A percentile compares a stretch with the other conserved stretches of the same genome.
These are phyloP conservation scores for Norana najaformis DNA, from an alignment of 2,888 invertebrate species.

Conservation along the genomic window DNA sequence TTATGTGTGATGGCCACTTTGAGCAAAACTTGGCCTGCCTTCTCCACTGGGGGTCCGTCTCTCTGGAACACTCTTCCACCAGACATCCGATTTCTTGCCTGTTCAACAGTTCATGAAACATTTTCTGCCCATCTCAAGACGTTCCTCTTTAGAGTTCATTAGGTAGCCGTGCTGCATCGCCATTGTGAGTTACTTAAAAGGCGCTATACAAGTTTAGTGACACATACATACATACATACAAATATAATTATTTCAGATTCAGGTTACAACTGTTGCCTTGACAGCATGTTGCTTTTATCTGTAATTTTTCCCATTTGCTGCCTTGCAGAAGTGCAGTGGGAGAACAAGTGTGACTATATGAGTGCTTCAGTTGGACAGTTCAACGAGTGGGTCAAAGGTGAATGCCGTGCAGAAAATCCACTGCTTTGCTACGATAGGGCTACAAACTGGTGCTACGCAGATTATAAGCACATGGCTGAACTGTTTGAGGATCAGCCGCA, in stretches of 20 bases:
- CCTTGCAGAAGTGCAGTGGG: slow-evolving; percentile 73
- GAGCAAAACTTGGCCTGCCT: too few species aligned
- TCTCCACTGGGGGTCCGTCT: too few species aligned
- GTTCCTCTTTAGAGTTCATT: too few species aligned
- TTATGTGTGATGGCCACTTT: too few species aligned
- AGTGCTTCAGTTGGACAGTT: slow-evolving; percentile 72
- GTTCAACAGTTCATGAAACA: too few species aligned
- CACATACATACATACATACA: background rate
- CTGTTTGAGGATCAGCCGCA: slow-evolving; percentile 70
- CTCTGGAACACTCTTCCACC: too few species aligned
- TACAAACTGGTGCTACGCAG: slow-evolving; percentile 78
- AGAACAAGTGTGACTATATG: slow-evolving; percentile 70
- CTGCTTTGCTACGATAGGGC: slow-evolving; percentile 48
- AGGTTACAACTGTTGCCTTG: background rate
- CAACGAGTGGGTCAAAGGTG: slow-evolving; percentile 60
- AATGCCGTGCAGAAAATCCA: slow-evolving; percentile 46
- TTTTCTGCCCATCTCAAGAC: too few species aligned
- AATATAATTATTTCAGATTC: background rate
- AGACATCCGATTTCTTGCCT: too few species aligned
- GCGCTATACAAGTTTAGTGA: too few species aligned
- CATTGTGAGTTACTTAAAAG: too few species aligned
- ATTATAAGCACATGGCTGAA: slow-evolving; percentile 79
- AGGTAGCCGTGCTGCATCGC: too few species aligned
- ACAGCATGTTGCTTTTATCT: background rate
- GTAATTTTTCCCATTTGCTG: background rate